A percentile compares a stretch with the other conserved stretches of the same genome.
Conservation (phyloP, 2,113 vertebrate genomes). For the Mastomys natalensis region DNA sequence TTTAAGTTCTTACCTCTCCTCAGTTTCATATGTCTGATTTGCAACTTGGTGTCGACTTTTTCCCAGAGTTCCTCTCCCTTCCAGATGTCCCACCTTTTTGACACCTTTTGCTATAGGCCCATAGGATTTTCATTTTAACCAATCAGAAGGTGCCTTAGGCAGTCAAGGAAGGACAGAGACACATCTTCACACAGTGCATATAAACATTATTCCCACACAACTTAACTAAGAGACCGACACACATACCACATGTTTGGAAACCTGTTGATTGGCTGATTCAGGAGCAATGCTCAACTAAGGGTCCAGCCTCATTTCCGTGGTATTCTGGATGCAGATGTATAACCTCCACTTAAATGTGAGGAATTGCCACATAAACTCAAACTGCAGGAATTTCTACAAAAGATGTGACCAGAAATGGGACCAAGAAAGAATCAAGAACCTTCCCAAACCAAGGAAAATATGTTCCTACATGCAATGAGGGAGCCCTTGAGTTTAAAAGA, state of each 20-base stretch:
- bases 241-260: not conserved
- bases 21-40: too few relatives aligned
- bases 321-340: not conserved
- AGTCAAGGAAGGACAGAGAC: too few relatives aligned
- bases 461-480: not conserved
- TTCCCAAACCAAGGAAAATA: not conserved
- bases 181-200: too few relatives aligned
- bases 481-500: not conserved
- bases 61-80: too few relatives aligned
- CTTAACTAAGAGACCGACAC: constrained; percentile 12
- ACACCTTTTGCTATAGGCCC: too few relatives aligned
- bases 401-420: not conserved
- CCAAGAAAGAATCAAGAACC: not conserved
- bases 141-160: too few relatives aligned
- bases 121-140: too few relatives aligned
- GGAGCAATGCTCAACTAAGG: not conserved
- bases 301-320: not conserved
- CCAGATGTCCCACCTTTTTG: too few relatives aligned
- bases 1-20: too few relatives aligned
- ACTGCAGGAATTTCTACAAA: not conserved
- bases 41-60: too few relatives aligned
- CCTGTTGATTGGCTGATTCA: not conserved
- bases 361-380: not conserved
- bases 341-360: not conserved
- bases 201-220: too few relatives aligned